phyloP scores from a whole-genome alignment of 2,888 invertebrate genomes.

The Phyto melanocephala region DNA sequence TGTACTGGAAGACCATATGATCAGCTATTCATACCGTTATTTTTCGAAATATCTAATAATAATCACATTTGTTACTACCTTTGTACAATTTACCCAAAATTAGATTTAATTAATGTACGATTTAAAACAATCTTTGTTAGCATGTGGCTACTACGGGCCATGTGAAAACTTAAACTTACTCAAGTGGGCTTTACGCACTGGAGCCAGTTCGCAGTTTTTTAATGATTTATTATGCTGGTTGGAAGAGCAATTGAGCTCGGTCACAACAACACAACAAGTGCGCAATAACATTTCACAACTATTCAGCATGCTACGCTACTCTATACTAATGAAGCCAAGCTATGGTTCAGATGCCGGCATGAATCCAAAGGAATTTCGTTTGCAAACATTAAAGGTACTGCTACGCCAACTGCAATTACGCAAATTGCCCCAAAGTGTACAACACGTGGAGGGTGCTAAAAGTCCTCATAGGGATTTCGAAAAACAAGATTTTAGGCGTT shows the following conservation, averaged over 20 bases:
- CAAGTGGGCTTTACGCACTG: slow-evolving; percentile 59
- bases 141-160: slow-evolving; percentile 52
- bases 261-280: slow-evolving; percentile 21
- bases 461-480: neutral
- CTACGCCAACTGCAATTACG: slow-evolving; percentile 33
- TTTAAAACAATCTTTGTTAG: slow-evolving; percentile 25
- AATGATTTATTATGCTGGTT: slow-evolving; percentile 60
- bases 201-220: slow-evolving; percentile 64
- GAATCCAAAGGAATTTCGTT: slow-evolving; percentile 59
- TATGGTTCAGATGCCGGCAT: slow-evolving; percentile 32
- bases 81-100: no score
- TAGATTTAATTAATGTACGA: slow-evolving; percentile 31
- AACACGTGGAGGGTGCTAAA: neutral
- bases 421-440: neutral
- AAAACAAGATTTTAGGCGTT: neutral
- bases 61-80: no score
- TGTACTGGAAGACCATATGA: no score
- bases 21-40: no score
- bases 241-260: slow-evolving; percentile 23
- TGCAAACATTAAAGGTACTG: slow-evolving; percentile 51
- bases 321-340: slow-evolving; percentile 47
- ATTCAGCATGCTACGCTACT: slow-evolving; percentile 33
- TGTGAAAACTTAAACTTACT: slow-evolving; percentile 52
- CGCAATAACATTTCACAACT: slow-evolving; percentile 44
- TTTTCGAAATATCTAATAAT: no score